Base-by-base conservation (phyloP, 2,113 vertebrate species). In the Butastur rufipennis region DNA sequence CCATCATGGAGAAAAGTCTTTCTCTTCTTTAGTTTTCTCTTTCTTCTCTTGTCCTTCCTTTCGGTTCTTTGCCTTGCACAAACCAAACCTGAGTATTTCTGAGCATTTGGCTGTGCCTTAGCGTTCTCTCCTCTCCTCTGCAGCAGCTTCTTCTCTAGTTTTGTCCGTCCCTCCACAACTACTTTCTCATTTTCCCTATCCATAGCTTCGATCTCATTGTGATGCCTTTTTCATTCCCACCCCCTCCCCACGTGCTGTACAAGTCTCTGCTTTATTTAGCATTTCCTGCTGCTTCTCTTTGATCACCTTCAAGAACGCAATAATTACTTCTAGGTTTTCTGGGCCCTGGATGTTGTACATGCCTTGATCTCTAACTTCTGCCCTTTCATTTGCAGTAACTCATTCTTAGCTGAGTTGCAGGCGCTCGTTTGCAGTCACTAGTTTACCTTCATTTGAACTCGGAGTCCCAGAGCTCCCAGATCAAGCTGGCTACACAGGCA, bases 311-410 rank as follows among this genome's bases (percentile, higher is more conserved):
- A 86, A 91, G 81, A 94, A 77, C 0, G 0, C 73, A 81, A 40
- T 95, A 94, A 95, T 97, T 97, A 84, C 83, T 92, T 92, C 40
- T 91, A 87, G 55, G 29, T 86, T 93, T 95, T 95, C 86, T 83
- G 78, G 74, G 48, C 73, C 62, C 73, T 91, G 86, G 42, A 73
- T 96, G 88, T 80, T 77, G 74, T 65, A 93, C 81, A 50, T 75
- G 70, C 62, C 93, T 92, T 91, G 93, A 87, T 95, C 83, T 96
- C 86, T 94, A 93, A 91, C 94, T 97, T 96, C 78, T 91, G 86
- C 86, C 78, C 84, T 93, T 95, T 91, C 94, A 90, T 95, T 91
- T 97, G 84, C 89, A 95, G 84, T 95, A 96, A 95, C 66, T 95
- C 78, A 82, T 82, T 91, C 86, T 70, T 84, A 80, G 73, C 61